A percentile compares a stretch with the other conserved stretches of the same genome.
These are phyloP conservation scores for Rhagonycha fulva DNA, from an alignment of 2,888 invertebrate genomes.

Conservation along the genomic window DNA sequence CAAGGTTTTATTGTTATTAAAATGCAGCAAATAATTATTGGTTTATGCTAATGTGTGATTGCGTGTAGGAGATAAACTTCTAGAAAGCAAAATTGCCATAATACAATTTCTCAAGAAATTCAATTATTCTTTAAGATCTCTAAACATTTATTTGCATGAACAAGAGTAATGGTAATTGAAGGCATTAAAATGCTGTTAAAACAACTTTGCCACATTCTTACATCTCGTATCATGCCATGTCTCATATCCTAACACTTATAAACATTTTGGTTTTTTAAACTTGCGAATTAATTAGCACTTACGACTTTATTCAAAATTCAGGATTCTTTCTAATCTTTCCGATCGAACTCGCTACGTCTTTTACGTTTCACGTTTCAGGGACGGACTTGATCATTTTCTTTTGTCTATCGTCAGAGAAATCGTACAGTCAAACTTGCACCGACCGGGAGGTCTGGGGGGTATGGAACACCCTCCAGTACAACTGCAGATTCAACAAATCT, in stretches of 20 bases:
- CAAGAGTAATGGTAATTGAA: conserved; percentile 36
- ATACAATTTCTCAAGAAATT: not conserved
- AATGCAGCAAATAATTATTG: not conserved
- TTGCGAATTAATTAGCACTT: not conserved
- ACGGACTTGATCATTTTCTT: too few species aligned
- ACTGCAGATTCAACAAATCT: too few species aligned
- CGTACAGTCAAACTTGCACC: too few species aligned
- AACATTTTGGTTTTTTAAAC: conserved; percentile 7
- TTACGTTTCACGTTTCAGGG: too few species aligned
- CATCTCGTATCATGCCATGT: conserved; percentile 26
- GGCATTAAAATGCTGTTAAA: conserved; percentile 35
- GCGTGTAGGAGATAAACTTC: not conserved
- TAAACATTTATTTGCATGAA: conserved; percentile 24
- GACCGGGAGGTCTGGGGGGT: too few species aligned
- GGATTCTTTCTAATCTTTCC: too few species aligned
- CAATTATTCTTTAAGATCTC: not conserved
- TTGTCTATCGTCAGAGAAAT: too few species aligned
- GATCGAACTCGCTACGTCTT: too few species aligned
- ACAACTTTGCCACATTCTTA: conserved; percentile 35
- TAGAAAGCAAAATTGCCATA: not conserved
- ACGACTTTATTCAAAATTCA: not conserved
- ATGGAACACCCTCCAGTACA: too few species aligned
- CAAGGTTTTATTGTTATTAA: not conserved
- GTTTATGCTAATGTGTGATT: not conserved
- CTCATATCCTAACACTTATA: conserved; percentile 17